Base-by-base conservation (phyloP, 1,140 invertebrate genomes). In the Zophobas atratus region DNA sequence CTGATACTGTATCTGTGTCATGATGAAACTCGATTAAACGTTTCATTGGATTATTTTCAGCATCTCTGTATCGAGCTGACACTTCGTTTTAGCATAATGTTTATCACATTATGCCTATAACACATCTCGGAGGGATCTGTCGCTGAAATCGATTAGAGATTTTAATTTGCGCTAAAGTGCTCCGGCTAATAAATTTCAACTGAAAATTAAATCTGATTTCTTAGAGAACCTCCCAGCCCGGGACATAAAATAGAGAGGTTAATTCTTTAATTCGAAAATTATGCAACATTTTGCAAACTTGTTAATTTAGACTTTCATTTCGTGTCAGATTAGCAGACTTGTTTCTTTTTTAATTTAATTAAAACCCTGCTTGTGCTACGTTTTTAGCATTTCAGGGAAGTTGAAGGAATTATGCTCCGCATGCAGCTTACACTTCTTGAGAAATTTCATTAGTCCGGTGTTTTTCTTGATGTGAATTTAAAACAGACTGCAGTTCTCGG, bases 1-100 rank as follows among this genome's bases (percentile, higher is more conserved):
- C 56, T 36, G 56, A 60, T 60, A 60, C 56, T 60, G 56, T n/a
- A 60, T 60, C 35, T 60, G 55, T 57, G 55, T 57, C 55, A 57
- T 20, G 55, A 57, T 57, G 56, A 60, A 60, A 39, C 56, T 39
- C 56, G 56, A 60, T 60, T 60, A 60, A 60, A 60, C 55, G 43
- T 57, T 57, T 57, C 20, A 8, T n/a, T 36, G 56, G 56, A 60
- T 60, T 39, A 60, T 60, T 60, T 39, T 60, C 56, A 60, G n/a
- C 4, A 60, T 20, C 35, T n/a, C 49, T 20, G 20, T 20, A 53
- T 53, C 43, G 43, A 57, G 55, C 32, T 35, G 55, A 57, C 55
- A 57, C 55, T 39, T 60, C 5, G 8, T 35, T 3, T n/a, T 39
- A 60, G 56, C 56, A 39, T 6, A 60, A 60, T 60, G 20, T 57